These are phyloP conservation scores for Peromyscus leucopus DNA, from an alignment of 2,113 vertebrate species.

Conservation along the genomic window DNA sequence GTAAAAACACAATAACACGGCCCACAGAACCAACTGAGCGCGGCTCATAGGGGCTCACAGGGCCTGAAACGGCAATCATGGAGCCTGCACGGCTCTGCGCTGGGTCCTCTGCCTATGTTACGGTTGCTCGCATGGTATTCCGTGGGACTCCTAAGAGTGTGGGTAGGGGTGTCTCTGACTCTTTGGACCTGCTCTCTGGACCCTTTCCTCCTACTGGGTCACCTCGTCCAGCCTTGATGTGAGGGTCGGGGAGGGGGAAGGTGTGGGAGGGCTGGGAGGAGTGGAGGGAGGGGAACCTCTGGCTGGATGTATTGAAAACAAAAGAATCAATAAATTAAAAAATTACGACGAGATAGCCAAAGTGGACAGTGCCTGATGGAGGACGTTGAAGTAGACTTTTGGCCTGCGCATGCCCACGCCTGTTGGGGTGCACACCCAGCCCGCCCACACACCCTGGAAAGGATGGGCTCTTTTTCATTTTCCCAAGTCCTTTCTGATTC, in stretches of 20 bases:
- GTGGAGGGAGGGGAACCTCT: background rate
- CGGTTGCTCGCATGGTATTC: background rate
- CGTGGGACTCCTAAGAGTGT: background rate
- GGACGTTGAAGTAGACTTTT: background rate
- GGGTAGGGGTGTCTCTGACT: background rate
- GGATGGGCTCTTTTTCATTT: too few species aligned
- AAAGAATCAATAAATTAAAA: background rate
- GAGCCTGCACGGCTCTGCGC: background rate
- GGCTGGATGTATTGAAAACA: background rate
- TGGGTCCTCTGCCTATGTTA: too few species aligned
- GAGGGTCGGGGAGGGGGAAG: background rate
- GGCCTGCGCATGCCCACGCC: too few species aligned
- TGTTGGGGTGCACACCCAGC: background rate
- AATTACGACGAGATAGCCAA: background rate
- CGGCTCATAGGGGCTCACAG: background rate
- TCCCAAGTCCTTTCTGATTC: background rate
- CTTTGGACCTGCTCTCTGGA: background rate
- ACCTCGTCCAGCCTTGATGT: background rate
- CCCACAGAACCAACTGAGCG: background rate
- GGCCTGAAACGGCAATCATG: background rate
- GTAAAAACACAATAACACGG: background rate
- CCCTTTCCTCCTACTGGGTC: background rate
- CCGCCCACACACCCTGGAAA: background rate
- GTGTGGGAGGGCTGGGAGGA: background rate
- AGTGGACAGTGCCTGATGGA: background rate